Conservation (phyloP, 2,888 invertebrate genomes). For the Andrena hattorfiana region DNA sequence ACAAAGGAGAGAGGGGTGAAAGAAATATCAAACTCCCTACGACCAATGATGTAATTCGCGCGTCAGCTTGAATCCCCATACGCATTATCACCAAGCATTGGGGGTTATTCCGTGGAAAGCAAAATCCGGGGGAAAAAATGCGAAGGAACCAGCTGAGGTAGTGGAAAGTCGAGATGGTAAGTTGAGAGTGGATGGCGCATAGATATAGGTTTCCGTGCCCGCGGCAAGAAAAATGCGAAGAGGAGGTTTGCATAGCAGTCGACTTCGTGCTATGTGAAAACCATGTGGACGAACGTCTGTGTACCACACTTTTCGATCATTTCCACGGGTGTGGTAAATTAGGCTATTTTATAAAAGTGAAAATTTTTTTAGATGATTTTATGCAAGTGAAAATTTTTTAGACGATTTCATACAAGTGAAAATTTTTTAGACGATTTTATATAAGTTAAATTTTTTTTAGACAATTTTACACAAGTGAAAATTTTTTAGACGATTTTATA, state of each 20-base stretch:
- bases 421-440: not conserved
- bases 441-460: not conserved
- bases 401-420: too few species aligned
- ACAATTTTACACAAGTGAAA: too few species aligned
- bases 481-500: too few species aligned
- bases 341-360: not conserved
- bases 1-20: not conserved
- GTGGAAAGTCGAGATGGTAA: conserved; percentile 67
- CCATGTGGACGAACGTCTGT: conserved; percentile 19
- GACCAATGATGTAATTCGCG: conserved; percentile 28
- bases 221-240: conserved; percentile 44
- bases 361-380: too few species aligned
- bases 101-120: conserved; percentile 45
- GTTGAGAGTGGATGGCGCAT: conserved; percentile 62
- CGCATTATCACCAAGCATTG: conserved; percentile 46
- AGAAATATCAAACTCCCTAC: not conserved
- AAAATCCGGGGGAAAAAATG: conserved; percentile 58
- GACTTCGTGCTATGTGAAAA: conserved; percentile 27
- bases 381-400: too few species aligned
- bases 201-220: conserved; percentile 61
- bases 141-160: conserved; percentile 59
- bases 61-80: conserved; percentile 48
- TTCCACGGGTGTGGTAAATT: not conserved
- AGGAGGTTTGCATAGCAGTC: conserved; percentile 40
- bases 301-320: not conserved